These are phyloP conservation scores for Ochlodes sylvanus DNA, from an alignment of 2,888 invertebrate genomes.

Conservation along the genomic window DNA sequence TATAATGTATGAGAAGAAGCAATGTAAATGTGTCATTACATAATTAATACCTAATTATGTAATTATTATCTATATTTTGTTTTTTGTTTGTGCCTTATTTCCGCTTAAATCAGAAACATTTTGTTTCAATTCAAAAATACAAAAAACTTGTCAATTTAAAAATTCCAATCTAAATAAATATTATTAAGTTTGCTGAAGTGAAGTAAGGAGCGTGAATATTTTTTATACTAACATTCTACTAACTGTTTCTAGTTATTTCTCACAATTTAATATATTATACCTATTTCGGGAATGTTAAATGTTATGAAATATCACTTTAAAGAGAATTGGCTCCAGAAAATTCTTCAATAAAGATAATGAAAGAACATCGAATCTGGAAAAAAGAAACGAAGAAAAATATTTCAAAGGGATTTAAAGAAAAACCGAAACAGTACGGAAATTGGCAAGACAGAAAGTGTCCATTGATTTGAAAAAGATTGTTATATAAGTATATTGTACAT, in stretches of 20 bases:
- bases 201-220: no score
- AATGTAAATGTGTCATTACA: no score
- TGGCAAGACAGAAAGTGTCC: neutral
- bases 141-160: no score
- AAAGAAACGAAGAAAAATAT: neutral
- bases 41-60: no score
- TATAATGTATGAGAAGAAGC: no score
- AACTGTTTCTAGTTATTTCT: neutral
- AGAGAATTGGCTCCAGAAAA: neutral
- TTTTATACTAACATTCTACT: neutral
- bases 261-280: neutral
- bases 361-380: slow-evolving; percentile 1
- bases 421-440: neutral
- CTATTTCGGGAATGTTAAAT: no score
- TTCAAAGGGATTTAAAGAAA: neutral
- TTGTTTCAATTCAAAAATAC: no score
- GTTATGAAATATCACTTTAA: neutral
- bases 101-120: no score
- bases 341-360: slow-evolving; percentile 7
- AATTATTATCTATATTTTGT: no score
- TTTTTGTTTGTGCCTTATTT: no score
- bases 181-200: no score
- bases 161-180: no score
- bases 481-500: neutral
- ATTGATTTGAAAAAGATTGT: neutral